These are phyloP conservation scores for Lepetodrilus schrolli DNA, from an alignment of 2,888 invertebrate genomes.

Conservation along the genomic window DNA sequence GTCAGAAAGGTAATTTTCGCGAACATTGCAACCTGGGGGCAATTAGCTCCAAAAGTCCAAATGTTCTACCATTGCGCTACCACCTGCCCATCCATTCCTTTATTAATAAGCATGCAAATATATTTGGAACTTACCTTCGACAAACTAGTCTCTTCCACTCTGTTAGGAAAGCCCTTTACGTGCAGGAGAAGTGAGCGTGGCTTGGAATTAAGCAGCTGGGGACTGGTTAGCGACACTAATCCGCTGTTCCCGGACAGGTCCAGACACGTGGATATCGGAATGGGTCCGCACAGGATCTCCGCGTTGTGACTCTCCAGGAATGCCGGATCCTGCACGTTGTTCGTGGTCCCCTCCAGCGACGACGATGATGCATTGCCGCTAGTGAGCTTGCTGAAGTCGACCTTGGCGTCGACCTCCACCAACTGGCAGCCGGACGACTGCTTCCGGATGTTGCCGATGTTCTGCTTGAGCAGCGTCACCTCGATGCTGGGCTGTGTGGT, in stretches of 20 bases:
- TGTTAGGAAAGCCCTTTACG: slow-evolving; percentile 66
- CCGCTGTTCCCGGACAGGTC: slow-evolving; percentile 91
- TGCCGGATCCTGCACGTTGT: slow-evolving; percentile 77
- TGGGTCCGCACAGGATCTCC: slow-evolving; percentile 91
- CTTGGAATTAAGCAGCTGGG: slow-evolving; percentile 76
- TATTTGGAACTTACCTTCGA: background rate
- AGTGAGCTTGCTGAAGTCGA: slow-evolving; percentile 3
- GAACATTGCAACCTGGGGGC: too few species aligned
- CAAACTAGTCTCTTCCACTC: slow-evolving; percentile 43
- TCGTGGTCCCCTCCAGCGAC: slow-evolving; percentile 39
- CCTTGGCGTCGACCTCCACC: slow-evolving; percentile 33
- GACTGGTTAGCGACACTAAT: slow-evolving; percentile 89
- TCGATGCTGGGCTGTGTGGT: slow-evolving; percentile 84
- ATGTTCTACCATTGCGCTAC: too few species aligned
- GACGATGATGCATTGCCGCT: background rate
- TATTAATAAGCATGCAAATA: too few species aligned
- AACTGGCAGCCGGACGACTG: slow-evolving; percentile 35
- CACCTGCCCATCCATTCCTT: too few species aligned
- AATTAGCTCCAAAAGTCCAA: too few species aligned
- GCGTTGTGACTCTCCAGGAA: slow-evolving; percentile 91
- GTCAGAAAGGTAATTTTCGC: too few species aligned
- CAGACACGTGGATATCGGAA: slow-evolving; percentile 86
- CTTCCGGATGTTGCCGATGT: slow-evolving; percentile 78
- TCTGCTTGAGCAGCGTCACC: slow-evolving; percentile 82
- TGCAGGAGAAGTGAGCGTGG: slow-evolving; percentile 72